These are phyloP conservation scores for Leiothrix lutea DNA, from an alignment of 2,113 vertebrate species.

Conservation along the genomic window DNA sequence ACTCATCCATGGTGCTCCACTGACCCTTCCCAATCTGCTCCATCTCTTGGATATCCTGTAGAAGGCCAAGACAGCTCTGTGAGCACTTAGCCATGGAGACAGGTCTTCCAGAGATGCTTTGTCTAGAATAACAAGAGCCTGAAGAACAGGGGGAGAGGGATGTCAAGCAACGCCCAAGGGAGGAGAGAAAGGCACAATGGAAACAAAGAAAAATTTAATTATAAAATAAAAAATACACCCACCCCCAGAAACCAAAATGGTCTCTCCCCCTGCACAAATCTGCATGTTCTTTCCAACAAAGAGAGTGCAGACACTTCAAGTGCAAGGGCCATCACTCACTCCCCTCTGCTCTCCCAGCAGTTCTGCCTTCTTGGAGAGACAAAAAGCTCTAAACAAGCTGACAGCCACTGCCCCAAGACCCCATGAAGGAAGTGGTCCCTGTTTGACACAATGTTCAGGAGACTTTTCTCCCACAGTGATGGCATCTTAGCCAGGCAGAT, in stretches of 20 bases:
- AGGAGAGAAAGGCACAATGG: not conserved
- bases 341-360: not conserved
- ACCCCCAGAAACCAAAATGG: not conserved
- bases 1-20: not conserved
- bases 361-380: not conserved
- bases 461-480: not conserved
- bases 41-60: not conserved
- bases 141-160: not conserved
- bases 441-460: not conserved
- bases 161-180: not conserved
- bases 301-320: not conserved
- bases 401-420: not conserved
- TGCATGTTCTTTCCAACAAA: not conserved
- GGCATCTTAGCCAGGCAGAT: not conserved
- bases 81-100: not conserved
- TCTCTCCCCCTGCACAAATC: not conserved
- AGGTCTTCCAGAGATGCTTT: not conserved
- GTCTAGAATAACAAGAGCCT: not conserved
- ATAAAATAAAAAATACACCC: not conserved
- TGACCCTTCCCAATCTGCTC: not conserved
- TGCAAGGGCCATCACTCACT: not conserved
- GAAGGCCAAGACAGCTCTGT: not conserved
- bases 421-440: constrained; percentile 7
- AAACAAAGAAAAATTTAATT: constrained; percentile 52
- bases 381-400: not conserved